These are phyloP conservation scores for Ophioderma brevispina DNA, from an alignment of 35 echinoderm and acorn worm genomes.

Conservation along the genomic window DNA sequence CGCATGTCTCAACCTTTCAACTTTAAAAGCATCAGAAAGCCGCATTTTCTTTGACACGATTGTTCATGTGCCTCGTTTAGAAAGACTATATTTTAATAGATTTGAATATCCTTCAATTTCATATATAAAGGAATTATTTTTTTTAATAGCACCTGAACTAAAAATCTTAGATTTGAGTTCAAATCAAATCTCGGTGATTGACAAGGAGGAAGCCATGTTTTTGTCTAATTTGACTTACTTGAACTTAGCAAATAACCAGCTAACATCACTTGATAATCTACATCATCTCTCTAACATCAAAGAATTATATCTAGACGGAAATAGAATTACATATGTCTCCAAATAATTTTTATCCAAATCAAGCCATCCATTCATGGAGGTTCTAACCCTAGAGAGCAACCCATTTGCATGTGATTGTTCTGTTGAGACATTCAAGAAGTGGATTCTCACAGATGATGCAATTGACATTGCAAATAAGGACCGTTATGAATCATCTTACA, in stretches of 20 bases:
- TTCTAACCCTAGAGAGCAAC: background rate
- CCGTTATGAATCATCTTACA: background rate
- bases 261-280: background rate
- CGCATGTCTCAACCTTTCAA: background rate
- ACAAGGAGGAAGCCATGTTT: background rate
- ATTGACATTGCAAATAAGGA: background rate
- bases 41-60: background rate
- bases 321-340: background rate
- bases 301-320: background rate
- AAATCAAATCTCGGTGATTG: background rate
- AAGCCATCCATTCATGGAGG: background rate
- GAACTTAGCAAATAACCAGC: background rate
- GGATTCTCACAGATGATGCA: background rate
- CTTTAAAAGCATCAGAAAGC: background rate
- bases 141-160: background rate
- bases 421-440: background rate
- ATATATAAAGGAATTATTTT: background rate
- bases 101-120: background rate
- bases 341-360: background rate
- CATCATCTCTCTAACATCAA: background rate
- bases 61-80: background rate
- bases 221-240: background rate
- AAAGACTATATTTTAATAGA: background rate
- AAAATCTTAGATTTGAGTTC: background rate
- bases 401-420: background rate